Conservation (phyloP, 2,888 invertebrate genomes). For the Xiphydria camelus region DNA sequence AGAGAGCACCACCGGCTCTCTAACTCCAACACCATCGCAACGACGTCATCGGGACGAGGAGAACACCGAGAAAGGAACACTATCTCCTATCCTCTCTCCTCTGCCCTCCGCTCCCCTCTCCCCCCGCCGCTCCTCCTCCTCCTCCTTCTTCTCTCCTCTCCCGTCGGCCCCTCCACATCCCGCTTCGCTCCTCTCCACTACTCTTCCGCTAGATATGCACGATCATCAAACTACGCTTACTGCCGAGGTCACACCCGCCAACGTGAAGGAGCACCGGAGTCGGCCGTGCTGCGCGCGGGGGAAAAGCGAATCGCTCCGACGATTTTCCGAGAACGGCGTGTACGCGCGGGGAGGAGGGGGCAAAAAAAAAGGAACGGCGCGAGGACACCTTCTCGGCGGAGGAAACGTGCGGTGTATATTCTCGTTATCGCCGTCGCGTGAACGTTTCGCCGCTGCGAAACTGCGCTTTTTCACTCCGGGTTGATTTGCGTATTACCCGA, state of each 20-base stretch:
- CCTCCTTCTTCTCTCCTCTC: background rate
- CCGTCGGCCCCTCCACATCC: conserved; percentile 13
- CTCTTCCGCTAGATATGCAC: conserved; percentile 38
- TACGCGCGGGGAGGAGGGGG: too few species aligned
- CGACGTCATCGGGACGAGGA: conserved; percentile 33
- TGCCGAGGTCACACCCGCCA: conserved; percentile 45
- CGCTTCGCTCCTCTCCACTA: conserved; percentile 8
- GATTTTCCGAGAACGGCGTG: conserved; percentile 2
- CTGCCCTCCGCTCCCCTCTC: conserved; percentile 11
- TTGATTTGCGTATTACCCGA: too few species aligned
- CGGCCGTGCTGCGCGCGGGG: too few species aligned
- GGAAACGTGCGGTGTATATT: too few species aligned
- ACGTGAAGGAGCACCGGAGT: conserved; percentile 37
- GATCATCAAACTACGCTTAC: conserved; percentile 41
- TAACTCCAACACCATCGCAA: conserved; percentile 34
- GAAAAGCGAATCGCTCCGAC: conserved; percentile 25
- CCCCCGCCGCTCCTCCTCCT: conserved; percentile 8
- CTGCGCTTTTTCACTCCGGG: too few species aligned
- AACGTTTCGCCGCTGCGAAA: too few species aligned
- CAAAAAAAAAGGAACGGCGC: too few species aligned
- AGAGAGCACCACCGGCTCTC: conserved; percentile 23
- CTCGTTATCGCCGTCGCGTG: too few species aligned
- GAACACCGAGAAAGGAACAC: conserved; percentile 38
- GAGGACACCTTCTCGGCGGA: too few species aligned
- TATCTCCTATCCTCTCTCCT: conserved; percentile 31